Percentiles rank a stretch among this genome's conserved stretches.
These are phyloP conservation scores for Augiades crinisus DNA, from an alignment of 2,888 invertebrate genomes.

Conservation along the genomic window DNA sequence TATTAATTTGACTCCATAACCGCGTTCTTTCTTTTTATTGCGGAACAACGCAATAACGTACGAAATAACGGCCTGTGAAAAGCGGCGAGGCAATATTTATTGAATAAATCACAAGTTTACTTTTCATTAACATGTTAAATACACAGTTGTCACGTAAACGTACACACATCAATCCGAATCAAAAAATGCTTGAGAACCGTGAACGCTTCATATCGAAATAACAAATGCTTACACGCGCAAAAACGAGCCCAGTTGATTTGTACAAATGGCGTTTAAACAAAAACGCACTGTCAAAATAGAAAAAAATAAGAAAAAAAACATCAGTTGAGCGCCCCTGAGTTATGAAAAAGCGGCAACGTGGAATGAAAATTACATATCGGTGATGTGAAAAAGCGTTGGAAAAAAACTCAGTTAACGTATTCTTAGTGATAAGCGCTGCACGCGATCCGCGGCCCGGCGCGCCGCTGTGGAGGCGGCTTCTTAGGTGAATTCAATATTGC, in stretches of 20 bases:
- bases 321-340: slow-evolving; percentile 55
- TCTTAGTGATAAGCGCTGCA: slow-evolving; percentile 52
- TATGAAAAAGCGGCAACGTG: slow-evolving; percentile 54
- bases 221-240: slow-evolving; percentile 7
- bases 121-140: slow-evolving; percentile 1
- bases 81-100: too few species aligned
- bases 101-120: slow-evolving; percentile 5
- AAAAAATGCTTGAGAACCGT: slow-evolving; percentile 34
- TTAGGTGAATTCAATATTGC: too few species aligned
- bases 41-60: slow-evolving; percentile 30
- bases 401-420: slow-evolving; percentile 48
- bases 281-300: slow-evolving; percentile 26
- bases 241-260: slow-evolving; percentile 18
- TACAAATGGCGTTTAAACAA: slow-evolving; percentile 21
- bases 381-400: slow-evolving; percentile 56
- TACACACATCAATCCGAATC: neutral
- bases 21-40: slow-evolving; percentile 28
- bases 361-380: slow-evolving; percentile 63
- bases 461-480: slow-evolving; percentile 33
- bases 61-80: slow-evolving; percentile 12
- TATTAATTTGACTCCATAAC: slow-evolving; percentile 18
- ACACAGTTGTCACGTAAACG: slow-evolving; percentile 19
- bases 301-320: slow-evolving; percentile 43
- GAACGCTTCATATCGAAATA: slow-evolving; percentile 38
- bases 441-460: slow-evolving; percentile 39